A percentile compares a stretch with the other conserved stretches of the same genome.
Conservation (phyloP, 2,888 invertebrate genomes). For the Gryllus longicercus region DNA sequence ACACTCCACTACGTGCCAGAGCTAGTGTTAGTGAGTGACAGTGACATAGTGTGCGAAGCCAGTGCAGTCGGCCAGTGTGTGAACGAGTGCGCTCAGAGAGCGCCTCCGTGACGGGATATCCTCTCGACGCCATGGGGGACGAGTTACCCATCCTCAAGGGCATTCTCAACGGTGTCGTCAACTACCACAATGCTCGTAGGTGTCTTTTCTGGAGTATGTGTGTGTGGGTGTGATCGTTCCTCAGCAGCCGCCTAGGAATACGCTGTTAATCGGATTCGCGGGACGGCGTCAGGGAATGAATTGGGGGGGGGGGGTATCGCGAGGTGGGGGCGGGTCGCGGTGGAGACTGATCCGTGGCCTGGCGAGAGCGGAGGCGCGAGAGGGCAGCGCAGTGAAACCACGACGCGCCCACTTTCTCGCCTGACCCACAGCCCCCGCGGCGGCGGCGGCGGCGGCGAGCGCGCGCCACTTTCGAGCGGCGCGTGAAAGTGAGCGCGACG, state of each 20-base stretch:
- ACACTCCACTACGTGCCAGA: no score
- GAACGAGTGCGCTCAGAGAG: slow-evolving; percentile 49
- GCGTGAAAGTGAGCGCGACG: slow-evolving; percentile 37
- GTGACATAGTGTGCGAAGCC: slow-evolving; percentile 47
- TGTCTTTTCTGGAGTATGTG: slow-evolving; percentile 46
- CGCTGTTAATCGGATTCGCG: no score
- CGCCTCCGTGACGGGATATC: slow-evolving; percentile 43
- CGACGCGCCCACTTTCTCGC: neutral
- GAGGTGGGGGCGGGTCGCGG: no score
- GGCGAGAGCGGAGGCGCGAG: no score
- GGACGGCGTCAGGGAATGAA: no score
- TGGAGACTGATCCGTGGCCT: no score
- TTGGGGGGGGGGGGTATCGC: no score
- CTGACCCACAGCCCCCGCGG: slow-evolving; percentile 4
- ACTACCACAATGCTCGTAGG: slow-evolving; percentile 92
- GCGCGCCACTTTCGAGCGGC: slow-evolving; percentile 23
- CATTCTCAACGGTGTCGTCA: slow-evolving; percentile 84
- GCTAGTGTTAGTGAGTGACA: neutral
- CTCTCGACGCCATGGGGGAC: slow-evolving; percentile 66
- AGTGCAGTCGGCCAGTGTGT: slow-evolving; percentile 59
- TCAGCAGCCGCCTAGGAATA: no score
- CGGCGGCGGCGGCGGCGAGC: neutral
- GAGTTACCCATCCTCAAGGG: slow-evolving; percentile 87
- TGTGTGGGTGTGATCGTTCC: no score
- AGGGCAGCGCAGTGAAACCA: slow-evolving; percentile 20